phyloP scores from a whole-genome alignment of 2,113 vertebrate genomes.

The Poeciliopsis prolifica region DNA sequence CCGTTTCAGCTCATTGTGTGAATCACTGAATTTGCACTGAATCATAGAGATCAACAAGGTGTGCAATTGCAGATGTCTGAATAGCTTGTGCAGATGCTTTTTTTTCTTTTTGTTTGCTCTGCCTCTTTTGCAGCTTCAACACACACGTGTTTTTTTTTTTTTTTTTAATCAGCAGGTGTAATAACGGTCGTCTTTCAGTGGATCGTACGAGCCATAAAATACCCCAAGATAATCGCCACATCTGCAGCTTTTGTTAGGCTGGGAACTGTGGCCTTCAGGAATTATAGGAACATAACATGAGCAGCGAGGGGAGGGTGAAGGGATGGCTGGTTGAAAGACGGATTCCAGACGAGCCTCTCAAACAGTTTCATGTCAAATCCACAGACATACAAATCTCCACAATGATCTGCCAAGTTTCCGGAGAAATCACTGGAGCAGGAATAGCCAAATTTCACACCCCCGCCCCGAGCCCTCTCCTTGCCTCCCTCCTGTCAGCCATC shows the following conservation, averaged over 20 bases:
- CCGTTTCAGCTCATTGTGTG: conserved; percentile 40
- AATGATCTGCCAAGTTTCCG: conserved; percentile 70
- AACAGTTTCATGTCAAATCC: conserved; percentile 67
- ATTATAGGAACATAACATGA: conserved; percentile 57
- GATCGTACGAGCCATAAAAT: conserved; percentile 17
- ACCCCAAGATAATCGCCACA: conserved; percentile 48
- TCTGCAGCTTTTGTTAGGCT: conserved; percentile 37
- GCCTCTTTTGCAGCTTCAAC: conserved; percentile 26
- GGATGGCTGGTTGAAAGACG: conserved; percentile 43
- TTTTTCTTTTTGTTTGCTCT: conserved; percentile 18
- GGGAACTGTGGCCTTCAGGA: conserved; percentile 47
- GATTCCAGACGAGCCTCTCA: conserved; percentile 61
- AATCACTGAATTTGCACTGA: conserved; percentile 48
- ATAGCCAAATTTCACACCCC: conserved; percentile 65
- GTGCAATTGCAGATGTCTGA: conserved; percentile 9
- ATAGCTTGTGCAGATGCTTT: conserved; percentile 21
- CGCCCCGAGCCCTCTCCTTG: conserved; percentile 1
- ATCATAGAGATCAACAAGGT: conserved; percentile 41
- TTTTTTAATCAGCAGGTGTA: conserved; percentile 30
- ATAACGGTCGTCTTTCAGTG: conserved; percentile 42
- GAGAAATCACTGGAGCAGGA: conserved; percentile 67
- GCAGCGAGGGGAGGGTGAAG: conserved; percentile 36
- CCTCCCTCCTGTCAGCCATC: conserved; percentile 45
- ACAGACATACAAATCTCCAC: conserved; percentile 65
- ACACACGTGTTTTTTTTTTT: conserved; percentile 8